Conservation (phyloP, 2,113 vertebrate species). For the Melanerpes aurifrons region DNA sequence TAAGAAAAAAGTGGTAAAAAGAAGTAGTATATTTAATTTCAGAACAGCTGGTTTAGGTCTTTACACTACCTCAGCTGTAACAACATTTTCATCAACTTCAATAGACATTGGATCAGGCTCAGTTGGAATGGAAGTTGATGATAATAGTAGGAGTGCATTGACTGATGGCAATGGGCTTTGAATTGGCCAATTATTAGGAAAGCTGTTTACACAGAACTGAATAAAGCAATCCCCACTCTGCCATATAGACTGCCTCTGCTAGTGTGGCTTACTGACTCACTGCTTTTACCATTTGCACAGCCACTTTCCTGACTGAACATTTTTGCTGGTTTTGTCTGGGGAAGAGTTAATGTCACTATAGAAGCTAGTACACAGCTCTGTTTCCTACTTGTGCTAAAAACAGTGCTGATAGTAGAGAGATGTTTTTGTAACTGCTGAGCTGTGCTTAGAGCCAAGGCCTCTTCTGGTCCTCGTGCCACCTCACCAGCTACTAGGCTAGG, state of each 20-base stretch:
- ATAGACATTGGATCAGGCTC: background rate
- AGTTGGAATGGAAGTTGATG: slow-evolving; percentile 1
- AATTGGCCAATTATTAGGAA: slow-evolving; percentile 12
- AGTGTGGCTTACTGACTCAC: background rate
- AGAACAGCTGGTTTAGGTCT: background rate
- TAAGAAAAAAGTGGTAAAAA: background rate
- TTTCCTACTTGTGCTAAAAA: background rate
- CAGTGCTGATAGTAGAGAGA: background rate
- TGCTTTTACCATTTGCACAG: slow-evolving; percentile 1
- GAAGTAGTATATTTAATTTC: background rate
- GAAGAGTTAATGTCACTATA: background rate
- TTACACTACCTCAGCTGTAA: background rate
- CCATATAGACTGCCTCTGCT: background rate
- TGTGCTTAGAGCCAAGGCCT: background rate
- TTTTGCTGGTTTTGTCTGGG: background rate
- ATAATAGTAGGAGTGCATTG: background rate
- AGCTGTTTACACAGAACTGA: background rate
- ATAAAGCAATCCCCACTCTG: slow-evolving; percentile 5
- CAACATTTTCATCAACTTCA: background rate
- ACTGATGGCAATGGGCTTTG: background rate
- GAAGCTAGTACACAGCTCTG: background rate
- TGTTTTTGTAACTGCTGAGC: background rate
- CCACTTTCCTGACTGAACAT: background rate
- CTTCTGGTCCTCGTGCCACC: background rate
- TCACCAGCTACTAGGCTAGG: background rate